phyloP scores from a whole-genome alignment of 2,797 vertebrate species.

The Darevskia nairensis region DNA sequence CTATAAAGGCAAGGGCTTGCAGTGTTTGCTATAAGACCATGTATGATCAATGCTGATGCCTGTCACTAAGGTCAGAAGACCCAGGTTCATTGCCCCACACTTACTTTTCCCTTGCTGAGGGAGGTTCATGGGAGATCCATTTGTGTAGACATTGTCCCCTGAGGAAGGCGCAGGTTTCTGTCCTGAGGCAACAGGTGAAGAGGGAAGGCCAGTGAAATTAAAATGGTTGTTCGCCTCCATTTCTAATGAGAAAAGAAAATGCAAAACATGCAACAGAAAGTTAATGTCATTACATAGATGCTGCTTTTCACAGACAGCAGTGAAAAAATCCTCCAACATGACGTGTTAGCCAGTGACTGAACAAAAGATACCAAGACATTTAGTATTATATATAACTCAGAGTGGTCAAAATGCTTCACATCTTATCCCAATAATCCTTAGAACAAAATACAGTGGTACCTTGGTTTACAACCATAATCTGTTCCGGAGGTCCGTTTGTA shows the following conservation, averaged over 20 bases:
- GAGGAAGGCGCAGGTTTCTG: slow-evolving; percentile 91
- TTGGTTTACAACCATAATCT: no score
- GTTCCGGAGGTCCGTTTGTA: no score
- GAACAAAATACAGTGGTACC: background rate
- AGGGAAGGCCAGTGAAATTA: slow-evolving; percentile 90
- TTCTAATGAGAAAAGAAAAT: slow-evolving; percentile 74
- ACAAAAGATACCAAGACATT: background rate
- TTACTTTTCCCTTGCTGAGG: slow-evolving; percentile 94
- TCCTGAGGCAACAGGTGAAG: slow-evolving; percentile 92
- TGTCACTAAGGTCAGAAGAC: background rate
- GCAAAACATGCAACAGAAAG: slow-evolving; percentile 7
- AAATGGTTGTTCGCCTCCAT: slow-evolving; percentile 98
- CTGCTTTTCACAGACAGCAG: background rate
- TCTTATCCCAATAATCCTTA: background rate
- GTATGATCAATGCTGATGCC: background rate
- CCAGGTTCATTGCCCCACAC: slow-evolving; percentile 62
- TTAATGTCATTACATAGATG: slow-evolving; percentile 23
- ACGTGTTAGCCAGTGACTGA: background rate
- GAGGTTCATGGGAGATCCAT: slow-evolving; percentile 92
- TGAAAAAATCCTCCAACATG: background rate
- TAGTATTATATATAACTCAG: background rate
- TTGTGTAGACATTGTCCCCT: slow-evolving; percentile 93
- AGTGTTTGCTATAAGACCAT: background rate
- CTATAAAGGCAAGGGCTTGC: background rate
- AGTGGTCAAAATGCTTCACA: background rate